phyloP scores from a whole-genome alignment of 2,888 invertebrate genomes.

The Latheticus oryzae region DNA sequence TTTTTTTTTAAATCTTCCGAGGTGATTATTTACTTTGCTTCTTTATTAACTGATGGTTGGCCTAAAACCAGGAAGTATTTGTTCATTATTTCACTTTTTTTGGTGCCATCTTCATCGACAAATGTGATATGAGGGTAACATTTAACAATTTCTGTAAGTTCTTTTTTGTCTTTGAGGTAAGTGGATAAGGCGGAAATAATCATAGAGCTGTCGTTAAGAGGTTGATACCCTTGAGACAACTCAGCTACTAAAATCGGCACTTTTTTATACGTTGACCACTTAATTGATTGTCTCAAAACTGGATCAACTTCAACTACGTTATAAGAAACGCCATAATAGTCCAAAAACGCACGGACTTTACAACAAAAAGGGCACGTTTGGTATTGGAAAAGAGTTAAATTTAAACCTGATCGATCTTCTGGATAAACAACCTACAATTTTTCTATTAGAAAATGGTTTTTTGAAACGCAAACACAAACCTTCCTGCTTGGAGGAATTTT shows the following conservation, averaged over 20 bases:
- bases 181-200: constrained; percentile 91
- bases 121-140: constrained; percentile 81
- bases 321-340: constrained; percentile 93
- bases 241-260: constrained; percentile 90
- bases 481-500: constrained; percentile 65
- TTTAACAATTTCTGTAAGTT: constrained; percentile 77
- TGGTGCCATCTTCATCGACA: constrained; percentile 75
- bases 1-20: background rate
- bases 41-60: constrained; percentile 67
- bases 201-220: constrained; percentile 93
- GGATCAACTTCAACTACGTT: constrained; percentile 98
- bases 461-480: constrained; percentile 58
- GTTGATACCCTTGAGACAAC: constrained; percentile 80
- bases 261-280: constrained; percentile 95
- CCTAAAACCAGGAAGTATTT: constrained; percentile 90
- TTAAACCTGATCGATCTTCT: constrained; percentile 75
- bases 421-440: constrained; percentile 71
- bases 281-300: constrained; percentile 88
- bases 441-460: constrained; percentile 1
- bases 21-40: constrained; percentile 73
- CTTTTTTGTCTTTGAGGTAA: constrained; percentile 73
- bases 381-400: constrained; percentile 93
- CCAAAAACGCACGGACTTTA: constrained; percentile 90
- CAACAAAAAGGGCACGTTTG: constrained; percentile 98
- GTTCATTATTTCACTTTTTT: constrained; percentile 82